Percentiles rank a stretch among this genome's conserved stretches.
These are phyloP conservation scores for Theonella swinhoei DNA, from an alignment of 37 sponge, comb jelly and placozoan species.

Conservation along the genomic window DNA sequence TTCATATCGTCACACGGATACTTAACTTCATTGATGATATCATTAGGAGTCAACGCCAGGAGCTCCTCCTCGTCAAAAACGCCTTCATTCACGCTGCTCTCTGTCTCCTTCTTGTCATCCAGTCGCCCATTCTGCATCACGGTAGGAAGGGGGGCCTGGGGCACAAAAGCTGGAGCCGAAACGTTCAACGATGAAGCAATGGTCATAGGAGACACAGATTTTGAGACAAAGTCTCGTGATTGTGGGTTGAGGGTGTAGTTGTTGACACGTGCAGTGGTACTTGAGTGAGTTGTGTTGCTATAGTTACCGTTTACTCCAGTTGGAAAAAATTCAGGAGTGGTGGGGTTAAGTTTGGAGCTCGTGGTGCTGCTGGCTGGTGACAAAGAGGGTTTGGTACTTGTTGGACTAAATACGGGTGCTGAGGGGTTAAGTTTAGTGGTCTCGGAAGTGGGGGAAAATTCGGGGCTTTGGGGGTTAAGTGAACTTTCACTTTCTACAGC, in stretches of 20 bases:
- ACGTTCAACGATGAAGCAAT: background rate
- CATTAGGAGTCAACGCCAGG: background rate
- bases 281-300: background rate
- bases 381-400: background rate
- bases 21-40: background rate
- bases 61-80: background rate
- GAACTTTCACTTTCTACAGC: background rate
- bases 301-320: background rate
- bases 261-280: too few species aligned
- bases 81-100: background rate
- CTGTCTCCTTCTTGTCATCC: background rate
- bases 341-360: background rate
- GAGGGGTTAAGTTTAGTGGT: conserved; percentile 18
- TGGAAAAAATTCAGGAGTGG: background rate
- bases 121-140: conserved; percentile 13
- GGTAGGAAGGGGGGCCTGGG: background rate
- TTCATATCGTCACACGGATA: background rate
- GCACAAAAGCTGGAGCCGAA: conserved; percentile 11
- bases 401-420: conserved; percentile 5
- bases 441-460: background rate
- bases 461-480: background rate
- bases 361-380: background rate
- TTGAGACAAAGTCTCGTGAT: conserved; percentile 24
- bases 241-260: conserved; percentile 21
- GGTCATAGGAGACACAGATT: background rate